These are phyloP conservation scores for Teleogryllus oceanicus DNA, from an alignment of 2,888 invertebrate genomes.

Conservation along the genomic window DNA sequence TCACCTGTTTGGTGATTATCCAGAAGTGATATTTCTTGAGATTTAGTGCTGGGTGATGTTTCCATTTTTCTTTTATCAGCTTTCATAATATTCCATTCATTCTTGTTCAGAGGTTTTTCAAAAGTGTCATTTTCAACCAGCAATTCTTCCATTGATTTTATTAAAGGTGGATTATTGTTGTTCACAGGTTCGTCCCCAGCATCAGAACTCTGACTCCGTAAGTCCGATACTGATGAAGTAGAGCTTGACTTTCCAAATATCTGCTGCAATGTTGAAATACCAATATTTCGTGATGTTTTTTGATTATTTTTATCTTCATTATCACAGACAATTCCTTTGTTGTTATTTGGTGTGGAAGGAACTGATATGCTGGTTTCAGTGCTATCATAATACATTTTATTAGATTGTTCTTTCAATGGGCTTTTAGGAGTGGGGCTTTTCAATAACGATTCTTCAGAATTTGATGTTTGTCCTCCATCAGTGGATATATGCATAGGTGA, in stretches of 20 bases:
- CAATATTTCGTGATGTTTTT: constrained; percentile 23
- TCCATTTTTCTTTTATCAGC: not conserved
- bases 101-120: not conserved
- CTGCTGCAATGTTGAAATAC: constrained; percentile 35
- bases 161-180: not conserved
- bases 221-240: constrained; percentile 23
- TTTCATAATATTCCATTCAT: not conserved
- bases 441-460: constrained; percentile 32
- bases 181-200: not conserved
- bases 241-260: constrained; percentile 32
- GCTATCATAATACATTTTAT: constrained; percentile 20
- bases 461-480: constrained; percentile 41
- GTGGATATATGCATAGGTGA: constrained; percentile 53
- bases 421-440: constrained; percentile 28
- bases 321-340: constrained; percentile 24
- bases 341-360: constrained; percentile 29
- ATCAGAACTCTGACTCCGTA: constrained; percentile 23
- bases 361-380: constrained; percentile 26
- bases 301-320: constrained; percentile 27
- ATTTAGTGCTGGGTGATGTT: constrained; percentile 19
- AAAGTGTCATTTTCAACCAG: not conserved
- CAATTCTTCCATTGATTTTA: not conserved
- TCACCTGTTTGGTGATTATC: not conserved
- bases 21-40: too few relatives aligned
- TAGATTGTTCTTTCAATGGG: constrained; percentile 20